Percentiles rank a stretch among this genome's conserved stretches.
Evolutionary conservation across 2,888 invertebrate genomes (phyloP).

Genomic region (Phrixothrix hirtus): DNA sequence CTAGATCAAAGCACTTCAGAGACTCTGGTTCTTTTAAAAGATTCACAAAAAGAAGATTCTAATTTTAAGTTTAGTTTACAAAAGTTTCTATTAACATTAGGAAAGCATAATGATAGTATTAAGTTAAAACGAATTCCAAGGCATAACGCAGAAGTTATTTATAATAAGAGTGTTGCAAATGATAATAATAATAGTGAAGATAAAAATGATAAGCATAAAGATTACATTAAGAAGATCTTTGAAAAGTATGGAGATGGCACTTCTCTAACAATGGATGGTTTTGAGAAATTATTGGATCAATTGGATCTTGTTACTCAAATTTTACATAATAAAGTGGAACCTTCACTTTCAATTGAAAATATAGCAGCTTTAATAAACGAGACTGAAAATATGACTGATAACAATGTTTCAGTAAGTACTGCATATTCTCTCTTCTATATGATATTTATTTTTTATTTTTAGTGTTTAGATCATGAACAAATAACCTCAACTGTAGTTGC

Average conservation of each 20-base stretch:
- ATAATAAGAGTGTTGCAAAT: slow-evolving; percentile 14
- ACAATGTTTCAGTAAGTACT: slow-evolving; percentile 40
- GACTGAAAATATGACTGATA: slow-evolving; percentile 29
- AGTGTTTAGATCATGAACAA: slow-evolving; percentile 35
- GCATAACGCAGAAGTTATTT: slow-evolving; percentile 35
- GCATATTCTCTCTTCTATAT: too few relatives aligned
- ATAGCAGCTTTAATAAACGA: slow-evolving; percentile 26
- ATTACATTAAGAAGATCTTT: slow-evolving; percentile 71
- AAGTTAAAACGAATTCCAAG: slow-evolving; percentile 13
- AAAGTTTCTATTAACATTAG: background rate
- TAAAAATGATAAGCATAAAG: slow-evolving; percentile 57
- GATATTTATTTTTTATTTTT: slow-evolving; percentile 14
- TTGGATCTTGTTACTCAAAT: slow-evolving; percentile 29
- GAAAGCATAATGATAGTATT: slow-evolving; percentile 1
- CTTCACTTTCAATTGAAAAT: slow-evolving; percentile 17
- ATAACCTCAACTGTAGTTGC: slow-evolving; percentile 18
- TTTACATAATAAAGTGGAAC: slow-evolving; percentile 12
- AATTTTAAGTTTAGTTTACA: too few relatives aligned
- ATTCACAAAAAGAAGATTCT: background rate
- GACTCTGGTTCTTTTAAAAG: background rate
- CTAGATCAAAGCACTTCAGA: slow-evolving; percentile 4
- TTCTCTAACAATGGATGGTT: slow-evolving; percentile 69
- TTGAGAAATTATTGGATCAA: slow-evolving; percentile 67
- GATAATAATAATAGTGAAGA: slow-evolving; percentile 28
- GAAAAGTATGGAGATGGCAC: slow-evolving; percentile 67